Conservation (phyloP, 2,797 vertebrate genomes). For the Gastrophryne carolinensis region DNA sequence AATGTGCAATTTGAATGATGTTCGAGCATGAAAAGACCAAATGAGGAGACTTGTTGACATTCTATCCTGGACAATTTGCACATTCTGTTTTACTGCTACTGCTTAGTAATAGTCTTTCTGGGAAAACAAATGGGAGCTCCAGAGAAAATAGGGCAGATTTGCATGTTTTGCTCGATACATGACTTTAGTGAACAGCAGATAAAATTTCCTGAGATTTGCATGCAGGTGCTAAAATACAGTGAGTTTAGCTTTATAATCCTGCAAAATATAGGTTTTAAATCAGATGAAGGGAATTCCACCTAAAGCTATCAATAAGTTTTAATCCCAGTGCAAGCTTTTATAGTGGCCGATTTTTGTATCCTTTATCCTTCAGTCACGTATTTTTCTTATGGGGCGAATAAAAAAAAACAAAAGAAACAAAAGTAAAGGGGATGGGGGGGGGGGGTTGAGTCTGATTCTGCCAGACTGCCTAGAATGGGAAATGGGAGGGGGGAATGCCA, state of each 20-base stretch:
- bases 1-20: conserved; percentile 78
- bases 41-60: conserved; percentile 75
- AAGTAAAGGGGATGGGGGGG: too few relatives aligned
- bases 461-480: too few relatives aligned
- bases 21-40: conserved; percentile 70
- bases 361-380: too few relatives aligned
- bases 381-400: too few relatives aligned
- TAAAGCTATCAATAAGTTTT: too few relatives aligned
- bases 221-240: conserved; percentile 55
- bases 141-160: conserved; percentile 67
- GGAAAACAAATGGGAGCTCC: conserved; percentile 72
- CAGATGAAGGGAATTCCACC: not conserved
- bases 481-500: too few relatives aligned
- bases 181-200: conserved; percentile 64
- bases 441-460: too few relatives aligned
- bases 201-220: conserved; percentile 60
- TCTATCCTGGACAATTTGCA: conserved; percentile 77
- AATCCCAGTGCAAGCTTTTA: too few relatives aligned
- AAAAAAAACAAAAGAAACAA: too few relatives aligned
- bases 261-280: not conserved
- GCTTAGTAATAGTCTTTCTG: conserved; percentile 74
- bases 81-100: conserved; percentile 52
- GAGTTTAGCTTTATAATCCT: not conserved
- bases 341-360: too few relatives aligned
- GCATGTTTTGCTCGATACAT: conserved; percentile 70